These are phyloP conservation scores for Penaeus japonicus DNA, from an alignment of 1,140 invertebrate genomes.

Conservation along the genomic window DNA sequence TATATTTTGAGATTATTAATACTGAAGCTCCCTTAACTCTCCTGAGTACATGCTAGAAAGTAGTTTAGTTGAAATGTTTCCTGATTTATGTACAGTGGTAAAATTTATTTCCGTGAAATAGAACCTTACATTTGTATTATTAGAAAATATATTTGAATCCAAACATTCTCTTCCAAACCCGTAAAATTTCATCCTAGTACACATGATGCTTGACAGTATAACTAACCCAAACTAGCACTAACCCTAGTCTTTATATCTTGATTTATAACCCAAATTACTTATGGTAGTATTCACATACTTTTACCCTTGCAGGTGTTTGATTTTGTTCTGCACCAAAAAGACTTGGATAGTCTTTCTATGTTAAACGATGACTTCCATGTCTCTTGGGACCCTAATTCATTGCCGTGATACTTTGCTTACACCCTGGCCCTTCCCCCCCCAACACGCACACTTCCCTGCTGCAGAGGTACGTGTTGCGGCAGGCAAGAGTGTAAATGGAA, in stretches of 20 bases:
- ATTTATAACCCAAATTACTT: too few species aligned
- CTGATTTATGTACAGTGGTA: too few species aligned
- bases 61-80: too few species aligned
- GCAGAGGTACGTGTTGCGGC: constrained; percentile 2
- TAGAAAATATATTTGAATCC: too few species aligned
- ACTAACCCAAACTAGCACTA: background rate
- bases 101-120: too few species aligned
- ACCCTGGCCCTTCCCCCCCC: background rate
- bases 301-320: constrained; percentile 50
- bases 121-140: too few species aligned
- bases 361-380: constrained; percentile 34
- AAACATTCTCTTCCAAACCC: too few species aligned
- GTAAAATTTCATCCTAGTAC: too few species aligned
- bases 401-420: constrained; percentile 15
- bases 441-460: background rate
- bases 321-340: constrained; percentile 35
- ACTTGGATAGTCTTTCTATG: constrained; percentile 25
- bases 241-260: background rate
- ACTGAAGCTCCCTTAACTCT: too few species aligned
- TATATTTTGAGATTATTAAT: too few species aligned
- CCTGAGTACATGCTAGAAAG: too few species aligned
- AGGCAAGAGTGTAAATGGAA: background rate
- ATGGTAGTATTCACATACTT: constrained; percentile 12
- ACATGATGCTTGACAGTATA: background rate
- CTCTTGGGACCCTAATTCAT: constrained; percentile 38